Percentiles rank a stretch among this genome's conserved stretches.
Conservation (phyloP, 2,797 vertebrate species). For the Melanotaenia parkinsoni region DNA sequence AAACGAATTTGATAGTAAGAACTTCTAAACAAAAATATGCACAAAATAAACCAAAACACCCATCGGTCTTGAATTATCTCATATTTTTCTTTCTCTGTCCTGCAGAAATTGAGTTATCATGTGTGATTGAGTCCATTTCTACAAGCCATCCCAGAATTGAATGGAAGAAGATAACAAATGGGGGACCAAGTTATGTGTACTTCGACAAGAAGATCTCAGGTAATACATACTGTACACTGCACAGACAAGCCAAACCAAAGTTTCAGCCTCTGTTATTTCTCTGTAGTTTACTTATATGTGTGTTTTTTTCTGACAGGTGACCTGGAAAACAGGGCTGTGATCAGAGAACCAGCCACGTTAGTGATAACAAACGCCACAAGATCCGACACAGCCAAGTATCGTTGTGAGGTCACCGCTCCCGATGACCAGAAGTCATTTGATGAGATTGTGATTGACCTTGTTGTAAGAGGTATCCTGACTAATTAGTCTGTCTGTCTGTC, state of each 20-base stretch:
- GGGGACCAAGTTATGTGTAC: constrained; percentile 91
- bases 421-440: constrained; percentile 89
- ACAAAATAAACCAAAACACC: neutral
- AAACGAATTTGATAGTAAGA: constrained; percentile 97
- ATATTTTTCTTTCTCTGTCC: constrained; percentile 2
- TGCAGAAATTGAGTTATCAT: constrained; percentile 91
- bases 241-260: neutral
- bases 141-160: constrained; percentile 91
- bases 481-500: neutral
- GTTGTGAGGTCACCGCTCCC: constrained; percentile 94
- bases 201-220: constrained; percentile 91
- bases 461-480: constrained; percentile 87
- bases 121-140: constrained; percentile 91
- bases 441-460: constrained; percentile 91
- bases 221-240: constrained; percentile 61
- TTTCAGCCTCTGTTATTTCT: rapidly evolving
- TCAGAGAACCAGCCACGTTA: constrained; percentile 89
- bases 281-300: neutral
- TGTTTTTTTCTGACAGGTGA: constrained; percentile 82
- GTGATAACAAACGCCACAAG: constrained; percentile 92
- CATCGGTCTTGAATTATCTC: neutral
- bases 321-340: constrained; percentile 87
- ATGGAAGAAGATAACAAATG: constrained; percentile 96
- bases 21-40: neutral
- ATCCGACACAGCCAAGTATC: constrained; percentile 91